Conservation (phyloP, 2,797 vertebrate genomes). For the Aselliscus stoliczkanus region DNA sequence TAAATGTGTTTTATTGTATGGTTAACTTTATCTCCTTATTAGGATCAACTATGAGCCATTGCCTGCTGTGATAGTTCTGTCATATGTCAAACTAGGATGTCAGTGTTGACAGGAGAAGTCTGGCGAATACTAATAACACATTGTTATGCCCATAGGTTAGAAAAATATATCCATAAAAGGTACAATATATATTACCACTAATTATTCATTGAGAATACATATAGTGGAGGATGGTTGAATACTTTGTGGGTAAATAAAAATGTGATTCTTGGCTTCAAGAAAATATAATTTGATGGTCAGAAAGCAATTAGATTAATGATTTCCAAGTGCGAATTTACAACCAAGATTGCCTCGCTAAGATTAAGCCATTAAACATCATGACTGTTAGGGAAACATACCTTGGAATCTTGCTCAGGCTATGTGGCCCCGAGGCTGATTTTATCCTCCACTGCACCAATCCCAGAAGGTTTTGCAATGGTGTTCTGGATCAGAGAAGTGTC, state of each 20-base stretch:
- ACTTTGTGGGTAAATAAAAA: constrained; percentile 8
- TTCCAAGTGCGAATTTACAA: neutral
- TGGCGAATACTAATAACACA: neutral
- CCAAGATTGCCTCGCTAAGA: constrained; percentile 31
- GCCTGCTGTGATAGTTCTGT: neutral
- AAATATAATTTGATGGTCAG: constrained; percentile 23
- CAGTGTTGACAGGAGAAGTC: neutral
- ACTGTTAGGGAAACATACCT: constrained; percentile 24
- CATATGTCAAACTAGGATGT: constrained; percentile 23
- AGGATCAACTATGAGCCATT: constrained; percentile 4
- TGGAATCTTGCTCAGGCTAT: constrained; percentile 40
- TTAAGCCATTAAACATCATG: constrained; percentile 37
- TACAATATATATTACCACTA: neutral
- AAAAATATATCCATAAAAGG: neutral
- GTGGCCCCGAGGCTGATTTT: neutral
- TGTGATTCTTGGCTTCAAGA: neutral
- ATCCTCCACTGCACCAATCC: neutral
- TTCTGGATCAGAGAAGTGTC: constrained; percentile 38
- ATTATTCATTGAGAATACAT: constrained; percentile 6
- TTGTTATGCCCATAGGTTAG: constrained; percentile 12
- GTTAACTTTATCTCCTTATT: constrained; percentile 3
- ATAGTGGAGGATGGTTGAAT: neutral
- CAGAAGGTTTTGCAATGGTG: neutral
- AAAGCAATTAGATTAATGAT: constrained; percentile 10
- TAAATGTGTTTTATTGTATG: neutral